Base-by-base conservation (phyloP, 2,888 invertebrate genomes). In the Steinernema scapterisci region DNA sequence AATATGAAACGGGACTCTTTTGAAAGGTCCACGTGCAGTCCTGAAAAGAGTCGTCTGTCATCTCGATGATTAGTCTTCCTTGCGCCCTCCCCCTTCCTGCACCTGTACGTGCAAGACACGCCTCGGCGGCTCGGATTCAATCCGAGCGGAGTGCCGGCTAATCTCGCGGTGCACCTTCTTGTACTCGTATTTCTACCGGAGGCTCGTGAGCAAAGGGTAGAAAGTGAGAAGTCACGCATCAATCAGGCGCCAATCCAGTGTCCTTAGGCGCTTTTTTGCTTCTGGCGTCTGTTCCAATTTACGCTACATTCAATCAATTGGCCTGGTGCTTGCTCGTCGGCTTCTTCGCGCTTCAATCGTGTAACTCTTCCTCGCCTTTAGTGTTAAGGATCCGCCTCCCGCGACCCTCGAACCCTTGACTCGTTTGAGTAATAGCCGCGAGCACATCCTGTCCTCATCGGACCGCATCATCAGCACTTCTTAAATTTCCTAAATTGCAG, bases 281-380 rank as follows among this genome's bases (percentile, higher is more conserved):
- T 63, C 16, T 27, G 63, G 63, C 63, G 63, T 63, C 63, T 31
- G 63, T 63, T 63, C 63, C 63, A 63, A 63, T 63, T 63, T 63
- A 63, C 63, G 63, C 63, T 38, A 63, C 38, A 63, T 63, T 63
- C 63, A 63, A 63, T 63, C 63, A 63, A 63, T 63, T 63, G 63
- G 63, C 27, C 19, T 16, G 38, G 38, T 38, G 3, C 38, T 38
- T 9, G 38, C 38, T 38, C 38, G 5, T 38, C 38, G 38, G 38
- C 38, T 38, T 38, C n/a, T 48, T 48, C 48, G 7, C 54, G 54
- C 54, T n/a, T 31, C 63, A 63, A 63, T 63, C 63, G 63, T 25
- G 63, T 16, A 27, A 31, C 63, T 38, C 38, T 38, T 38, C 38
- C 9, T 38, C 38, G 38, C 38, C 38, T 38, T 63, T 31, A 25